Percentiles rank a stretch among this genome's conserved stretches.
phyloP scores from a whole-genome alignment of 2,797 vertebrate species.

The Remorina albescens region DNA sequence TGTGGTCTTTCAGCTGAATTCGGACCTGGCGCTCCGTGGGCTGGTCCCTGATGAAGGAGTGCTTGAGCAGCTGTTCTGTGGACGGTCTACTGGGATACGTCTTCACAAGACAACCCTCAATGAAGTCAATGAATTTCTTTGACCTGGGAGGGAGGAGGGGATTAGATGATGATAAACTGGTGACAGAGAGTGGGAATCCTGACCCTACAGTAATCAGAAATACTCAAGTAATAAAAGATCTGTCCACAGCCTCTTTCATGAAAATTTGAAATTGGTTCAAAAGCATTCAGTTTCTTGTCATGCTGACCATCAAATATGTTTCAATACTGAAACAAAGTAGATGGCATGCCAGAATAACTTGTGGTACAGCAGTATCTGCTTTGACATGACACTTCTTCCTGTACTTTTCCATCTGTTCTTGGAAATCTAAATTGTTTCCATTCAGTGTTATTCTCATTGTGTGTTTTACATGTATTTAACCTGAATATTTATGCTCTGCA shows the following conservation, averaged over 20 bases:
- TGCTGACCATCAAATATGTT: conserved; percentile 14
- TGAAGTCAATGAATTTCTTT: conserved; percentile 96
- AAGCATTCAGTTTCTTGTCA: neutral
- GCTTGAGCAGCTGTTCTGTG: conserved; percentile 94
- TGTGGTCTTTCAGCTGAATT: conserved; percentile 96
- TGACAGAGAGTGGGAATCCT: no score
- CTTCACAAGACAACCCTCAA: conserved; percentile 94
- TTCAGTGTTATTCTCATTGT: conserved; percentile 17
- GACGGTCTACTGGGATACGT: conserved; percentile 92
- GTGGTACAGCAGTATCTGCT: conserved; percentile 13
- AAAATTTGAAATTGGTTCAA: conserved; percentile 34
- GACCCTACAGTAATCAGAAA: neutral
- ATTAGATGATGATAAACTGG: conserved; percentile 46
- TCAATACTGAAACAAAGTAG: neutral
- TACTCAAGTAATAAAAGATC: neutral
- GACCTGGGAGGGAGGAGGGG: conserved; percentile 84
- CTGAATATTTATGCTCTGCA: conserved; percentile 19
- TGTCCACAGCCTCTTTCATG: neutral
- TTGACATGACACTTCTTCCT: conserved; percentile 5
- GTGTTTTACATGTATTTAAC: conserved; percentile 23
- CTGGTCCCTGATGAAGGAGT: conserved; percentile 94
- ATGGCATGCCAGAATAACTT: neutral
- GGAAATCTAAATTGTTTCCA: conserved; percentile 7
- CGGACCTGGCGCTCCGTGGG: conserved; percentile 94
- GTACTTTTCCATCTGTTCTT: conserved; percentile 3